A percentile compares a stretch with the other conserved stretches of the same genome.
Evolutionary conservation across 2,888 invertebrate species (phyloP).

Genomic region (Agriotes lineatus): DNA sequence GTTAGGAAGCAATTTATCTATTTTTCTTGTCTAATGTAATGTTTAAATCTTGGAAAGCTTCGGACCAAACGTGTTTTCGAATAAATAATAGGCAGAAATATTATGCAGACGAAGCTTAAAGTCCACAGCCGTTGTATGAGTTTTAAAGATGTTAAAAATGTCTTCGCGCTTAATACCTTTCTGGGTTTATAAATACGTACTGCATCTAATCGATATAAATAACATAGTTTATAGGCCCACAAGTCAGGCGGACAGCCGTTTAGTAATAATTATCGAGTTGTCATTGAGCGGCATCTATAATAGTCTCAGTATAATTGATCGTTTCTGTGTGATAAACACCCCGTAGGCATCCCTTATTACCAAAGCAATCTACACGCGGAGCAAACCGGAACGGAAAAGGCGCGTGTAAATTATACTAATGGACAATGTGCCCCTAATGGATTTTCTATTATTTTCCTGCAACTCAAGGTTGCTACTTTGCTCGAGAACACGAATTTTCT

Average conservation of each 20-base stretch:
- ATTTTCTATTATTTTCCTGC: conserved; percentile 7
- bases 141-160: too few relatives aligned
- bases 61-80: too few relatives aligned
- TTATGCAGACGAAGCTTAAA: too few relatives aligned
- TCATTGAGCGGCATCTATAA: conserved; percentile 46
- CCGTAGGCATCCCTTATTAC: conserved; percentile 31
- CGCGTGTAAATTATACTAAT: conserved; percentile 3
- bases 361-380: conserved; percentile 21
- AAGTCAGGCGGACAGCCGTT: conserved; percentile 43
- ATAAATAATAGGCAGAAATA: too few relatives aligned
- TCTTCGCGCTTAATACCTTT: background rate
- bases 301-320: conserved; percentile 33
- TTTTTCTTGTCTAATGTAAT: too few relatives aligned
- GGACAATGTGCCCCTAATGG: background rate
- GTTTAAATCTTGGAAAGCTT: too few relatives aligned
- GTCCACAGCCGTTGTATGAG: too few relatives aligned
- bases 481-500: too few relatives aligned
- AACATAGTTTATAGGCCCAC: conserved; percentile 18
- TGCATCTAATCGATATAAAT: conserved; percentile 8
- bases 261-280: conserved; percentile 54
- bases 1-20: too few relatives aligned
- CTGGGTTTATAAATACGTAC: background rate
- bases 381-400: conserved; percentile 5
- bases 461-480: too few relatives aligned
- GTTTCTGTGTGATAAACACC: conserved; percentile 34